A percentile compares a stretch with the other conserved stretches of the same genome.
Conservation (phyloP, 2,113 vertebrate species). For the Astur gentilis region DNA sequence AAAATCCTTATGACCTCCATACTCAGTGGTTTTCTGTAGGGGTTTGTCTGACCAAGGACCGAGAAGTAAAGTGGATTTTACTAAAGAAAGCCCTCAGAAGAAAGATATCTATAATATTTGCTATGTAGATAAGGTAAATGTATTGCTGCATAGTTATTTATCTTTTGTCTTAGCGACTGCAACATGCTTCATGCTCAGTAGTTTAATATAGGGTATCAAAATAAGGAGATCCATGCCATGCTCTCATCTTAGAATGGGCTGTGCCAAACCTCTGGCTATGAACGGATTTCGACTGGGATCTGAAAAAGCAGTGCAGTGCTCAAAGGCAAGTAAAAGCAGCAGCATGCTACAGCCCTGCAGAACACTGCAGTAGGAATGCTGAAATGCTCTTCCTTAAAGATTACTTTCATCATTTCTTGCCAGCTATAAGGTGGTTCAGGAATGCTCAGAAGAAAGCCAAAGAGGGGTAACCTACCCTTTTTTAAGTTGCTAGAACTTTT, state of each 20-base stretch:
- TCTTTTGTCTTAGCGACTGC: neutral
- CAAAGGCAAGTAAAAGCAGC: neutral
- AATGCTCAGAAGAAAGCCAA: neutral
- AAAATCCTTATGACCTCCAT: neutral
- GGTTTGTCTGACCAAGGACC: neutral
- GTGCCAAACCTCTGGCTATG: neutral
- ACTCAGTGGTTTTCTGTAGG: neutral
- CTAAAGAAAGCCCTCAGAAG: neutral
- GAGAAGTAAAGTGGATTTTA: neutral
- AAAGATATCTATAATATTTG: neutral
- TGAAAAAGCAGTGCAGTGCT: neutral
- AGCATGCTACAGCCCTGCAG: neutral
- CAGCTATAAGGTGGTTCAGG: neutral
- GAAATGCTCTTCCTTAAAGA: neutral
- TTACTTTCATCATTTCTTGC: neutral
- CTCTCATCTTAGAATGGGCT: neutral
- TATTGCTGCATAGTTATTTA: neutral
- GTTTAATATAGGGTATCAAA: neutral
- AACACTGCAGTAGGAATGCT: neutral
- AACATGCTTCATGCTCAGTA: neutral
- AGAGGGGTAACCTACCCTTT: neutral
- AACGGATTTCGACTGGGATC: neutral
- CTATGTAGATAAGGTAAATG: neutral
- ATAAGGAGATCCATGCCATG: neutral
- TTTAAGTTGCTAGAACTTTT: neutral